A percentile compares a stretch with the other conserved stretches of the same genome.
Evolutionary conservation across 2,113 vertebrate species (phyloP).

Genomic region (Gallinago jamesoni): DNA sequence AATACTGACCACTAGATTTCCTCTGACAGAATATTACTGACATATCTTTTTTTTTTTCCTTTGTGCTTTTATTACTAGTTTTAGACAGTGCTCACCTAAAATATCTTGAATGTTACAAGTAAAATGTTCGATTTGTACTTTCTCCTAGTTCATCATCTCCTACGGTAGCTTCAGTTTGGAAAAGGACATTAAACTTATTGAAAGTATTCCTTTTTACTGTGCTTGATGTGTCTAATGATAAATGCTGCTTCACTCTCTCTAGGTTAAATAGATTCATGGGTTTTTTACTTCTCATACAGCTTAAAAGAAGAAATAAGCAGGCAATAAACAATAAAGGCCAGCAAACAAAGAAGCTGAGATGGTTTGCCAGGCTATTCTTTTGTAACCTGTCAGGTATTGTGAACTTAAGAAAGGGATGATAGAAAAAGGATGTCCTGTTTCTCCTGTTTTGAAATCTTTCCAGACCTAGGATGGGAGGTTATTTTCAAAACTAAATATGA

Average conservation of each 20-base stretch:
- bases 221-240: conserved; percentile 8
- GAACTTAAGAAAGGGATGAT: not conserved
- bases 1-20: not conserved
- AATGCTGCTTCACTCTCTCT: not conserved
- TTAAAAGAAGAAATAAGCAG: not conserved
- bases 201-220: not conserved
- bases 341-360: not conserved
- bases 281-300: not conserved
- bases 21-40: not conserved
- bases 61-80: not conserved
- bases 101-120: not conserved
- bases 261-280: conserved; percentile 4
- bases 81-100: not conserved
- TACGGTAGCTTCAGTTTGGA: not conserved
- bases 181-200: not conserved
- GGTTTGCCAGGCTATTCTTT: not conserved
- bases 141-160: not conserved
- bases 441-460: not conserved
- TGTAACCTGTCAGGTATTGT: not conserved
- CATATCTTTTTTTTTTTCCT: not conserved
- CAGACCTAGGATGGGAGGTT: not conserved
- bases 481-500: conserved; percentile 6
- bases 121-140: not conserved
- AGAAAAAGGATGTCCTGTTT: not conserved
- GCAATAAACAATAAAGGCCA: not conserved